Percentiles rank a stretch among this genome's conserved stretches.
phyloP scores from a whole-genome alignment of 2,113 vertebrate genomes.

The Pantherophis guttatus region DNA sequence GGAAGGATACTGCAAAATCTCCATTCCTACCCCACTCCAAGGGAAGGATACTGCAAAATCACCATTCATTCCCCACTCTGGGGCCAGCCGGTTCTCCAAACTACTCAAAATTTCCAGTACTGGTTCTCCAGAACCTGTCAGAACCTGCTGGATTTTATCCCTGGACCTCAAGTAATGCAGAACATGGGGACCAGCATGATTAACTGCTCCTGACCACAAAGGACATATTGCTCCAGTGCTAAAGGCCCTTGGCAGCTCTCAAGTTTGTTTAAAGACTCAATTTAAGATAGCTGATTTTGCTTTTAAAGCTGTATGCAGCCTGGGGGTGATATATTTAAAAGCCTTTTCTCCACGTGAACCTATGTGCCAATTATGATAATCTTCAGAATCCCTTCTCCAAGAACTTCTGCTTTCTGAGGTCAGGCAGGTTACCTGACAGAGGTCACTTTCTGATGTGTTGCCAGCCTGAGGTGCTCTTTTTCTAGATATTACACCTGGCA shows the following conservation, averaged over 20 bases:
- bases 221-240: neutral
- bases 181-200: neutral
- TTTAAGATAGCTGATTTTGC: conserved; percentile 6
- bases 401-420: neutral
- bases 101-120: too few species aligned
- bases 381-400: neutral
- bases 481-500: neutral
- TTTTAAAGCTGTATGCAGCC: neutral
- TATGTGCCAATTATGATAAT: conserved; percentile 22
- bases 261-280: neutral
- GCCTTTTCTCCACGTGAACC: neutral
- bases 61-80: too few species aligned
- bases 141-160: too few species aligned
- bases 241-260: neutral
- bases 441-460: neutral
- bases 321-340: neutral
- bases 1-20: too few species aligned
- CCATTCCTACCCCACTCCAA: too few species aligned
- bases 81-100: too few species aligned
- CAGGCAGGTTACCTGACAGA: neutral
- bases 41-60: too few species aligned
- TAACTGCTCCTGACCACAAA: neutral
- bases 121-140: too few species aligned
- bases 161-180: neutral
- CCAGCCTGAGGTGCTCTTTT: neutral